Conservation (phyloP, 1,140 invertebrate species). For the Chironomus tepperi region DNA sequence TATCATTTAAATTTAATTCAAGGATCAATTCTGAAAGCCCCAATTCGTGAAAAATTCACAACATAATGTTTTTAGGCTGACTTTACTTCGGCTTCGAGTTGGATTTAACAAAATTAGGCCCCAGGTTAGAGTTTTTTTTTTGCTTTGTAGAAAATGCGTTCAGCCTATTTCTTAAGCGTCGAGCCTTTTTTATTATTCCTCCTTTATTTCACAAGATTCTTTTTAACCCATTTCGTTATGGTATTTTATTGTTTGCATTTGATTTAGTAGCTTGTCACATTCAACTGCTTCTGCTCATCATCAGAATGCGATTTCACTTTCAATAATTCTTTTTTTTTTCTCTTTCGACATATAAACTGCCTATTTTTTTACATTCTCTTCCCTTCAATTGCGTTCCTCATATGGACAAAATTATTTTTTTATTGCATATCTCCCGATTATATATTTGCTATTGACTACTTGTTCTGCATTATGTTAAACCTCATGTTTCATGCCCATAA, state of each 20-base stretch:
- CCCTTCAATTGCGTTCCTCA: background rate
- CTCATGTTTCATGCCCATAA: background rate
- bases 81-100: no score
- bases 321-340: background rate
- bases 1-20: no score
- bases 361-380: background rate
- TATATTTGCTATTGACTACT: background rate
- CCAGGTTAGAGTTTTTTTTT: no score
- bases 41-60: no score
- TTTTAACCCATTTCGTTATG: no score
- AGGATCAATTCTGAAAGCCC: no score
- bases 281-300: background rate
- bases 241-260: background rate
- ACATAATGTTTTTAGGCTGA: no score
- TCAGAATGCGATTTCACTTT: background rate
- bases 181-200: no score
- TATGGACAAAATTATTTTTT: slow-evolving; percentile 5
- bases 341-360: background rate
- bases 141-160: no score
- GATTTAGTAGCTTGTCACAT: background rate
- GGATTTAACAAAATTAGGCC: no score
- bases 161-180: no score
- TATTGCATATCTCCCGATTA: background rate
- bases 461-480: background rate
- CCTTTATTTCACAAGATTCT: no score